phyloP scores from a whole-genome alignment of 2,113 vertebrate genomes.

The Ursus arctos region DNA sequence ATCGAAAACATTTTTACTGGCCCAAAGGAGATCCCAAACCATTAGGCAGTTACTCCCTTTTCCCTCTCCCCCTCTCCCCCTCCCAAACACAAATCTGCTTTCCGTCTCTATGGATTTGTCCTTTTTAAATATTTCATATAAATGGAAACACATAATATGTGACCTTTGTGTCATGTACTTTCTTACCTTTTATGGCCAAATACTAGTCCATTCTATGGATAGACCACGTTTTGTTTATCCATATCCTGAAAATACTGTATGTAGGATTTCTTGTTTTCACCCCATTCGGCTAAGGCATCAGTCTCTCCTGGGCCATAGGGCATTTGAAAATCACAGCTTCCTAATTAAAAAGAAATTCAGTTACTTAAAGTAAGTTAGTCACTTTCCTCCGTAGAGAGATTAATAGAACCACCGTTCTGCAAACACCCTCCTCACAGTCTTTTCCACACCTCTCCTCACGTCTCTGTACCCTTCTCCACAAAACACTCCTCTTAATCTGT shows the following conservation, averaged over 20 bases:
- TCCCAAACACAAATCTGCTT: background rate
- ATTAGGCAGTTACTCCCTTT: background rate
- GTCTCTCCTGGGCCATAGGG: background rate
- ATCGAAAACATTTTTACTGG: background rate
- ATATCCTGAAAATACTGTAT: background rate
- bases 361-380: background rate
- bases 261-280: background rate
- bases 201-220: background rate
- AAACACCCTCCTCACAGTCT: background rate
- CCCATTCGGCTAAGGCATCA: background rate
- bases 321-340: background rate
- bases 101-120: background rate
- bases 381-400: background rate
- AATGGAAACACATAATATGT: background rate
- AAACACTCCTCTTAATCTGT: background rate
- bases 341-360: background rate
- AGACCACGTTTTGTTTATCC: background rate
- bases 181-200: background rate
- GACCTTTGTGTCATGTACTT: background rate
- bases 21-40: background rate
- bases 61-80: fast-evolving
- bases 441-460: no score
- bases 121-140: background rate
- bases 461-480: background rate
- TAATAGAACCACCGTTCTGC: background rate